phyloP scores from a whole-genome alignment of 2,113 vertebrate genomes.

The Cervus canadensis region DNA sequence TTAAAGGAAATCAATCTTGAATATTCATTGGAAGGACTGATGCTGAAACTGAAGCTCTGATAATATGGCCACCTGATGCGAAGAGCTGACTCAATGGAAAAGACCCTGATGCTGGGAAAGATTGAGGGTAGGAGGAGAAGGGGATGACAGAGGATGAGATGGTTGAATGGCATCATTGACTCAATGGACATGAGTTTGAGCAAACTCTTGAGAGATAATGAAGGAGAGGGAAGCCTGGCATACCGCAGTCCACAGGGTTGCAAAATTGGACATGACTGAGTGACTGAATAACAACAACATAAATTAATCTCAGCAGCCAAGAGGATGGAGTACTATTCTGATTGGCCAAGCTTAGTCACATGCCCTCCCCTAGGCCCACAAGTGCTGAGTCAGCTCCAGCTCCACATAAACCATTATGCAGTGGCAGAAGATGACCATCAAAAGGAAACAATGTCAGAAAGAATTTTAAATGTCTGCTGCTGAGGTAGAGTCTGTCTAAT shows the following conservation, averaged over 20 bases:
- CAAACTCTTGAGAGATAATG: not conserved
- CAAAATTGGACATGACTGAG: not conserved
- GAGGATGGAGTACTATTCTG: not conserved
- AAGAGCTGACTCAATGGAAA: not conserved
- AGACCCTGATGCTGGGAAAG: not conserved
- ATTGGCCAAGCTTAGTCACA: not conserved
- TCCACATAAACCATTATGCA: not conserved
- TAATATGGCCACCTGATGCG: not conserved
- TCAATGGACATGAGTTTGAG: not conserved
- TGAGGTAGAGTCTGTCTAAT: not conserved
- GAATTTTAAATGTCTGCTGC: not conserved
- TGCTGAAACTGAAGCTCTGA: not conserved
- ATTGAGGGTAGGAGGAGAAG: not conserved
- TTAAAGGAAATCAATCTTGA: not conserved
- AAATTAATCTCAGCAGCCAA: not conserved
- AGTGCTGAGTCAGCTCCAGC: not conserved
- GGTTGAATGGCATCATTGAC: not conserved
- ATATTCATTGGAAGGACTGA: not conserved
- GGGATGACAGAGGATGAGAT: not conserved
- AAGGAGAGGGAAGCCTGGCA: not conserved
- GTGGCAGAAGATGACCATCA: not conserved
- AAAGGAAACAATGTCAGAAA: not conserved
- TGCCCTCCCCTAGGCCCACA: not conserved
- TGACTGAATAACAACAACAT: not conserved
- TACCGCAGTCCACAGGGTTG: not conserved